Percentiles rank a stretch among this genome's conserved stretches.
phyloP scores from a whole-genome alignment of 2,888 invertebrate genomes.

The Leucozona laternaria region DNA sequence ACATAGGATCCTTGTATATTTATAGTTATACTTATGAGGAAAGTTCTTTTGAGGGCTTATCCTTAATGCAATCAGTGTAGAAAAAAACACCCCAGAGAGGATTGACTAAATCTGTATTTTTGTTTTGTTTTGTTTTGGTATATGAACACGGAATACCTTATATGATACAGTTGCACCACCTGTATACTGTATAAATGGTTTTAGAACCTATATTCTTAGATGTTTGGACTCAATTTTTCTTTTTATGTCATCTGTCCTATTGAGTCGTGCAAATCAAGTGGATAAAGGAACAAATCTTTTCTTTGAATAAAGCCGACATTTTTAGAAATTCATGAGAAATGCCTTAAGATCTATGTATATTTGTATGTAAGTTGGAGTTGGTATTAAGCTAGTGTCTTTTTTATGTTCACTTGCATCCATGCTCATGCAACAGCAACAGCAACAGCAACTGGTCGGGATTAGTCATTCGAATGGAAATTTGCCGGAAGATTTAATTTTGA shows the following conservation, averaged over 20 bases:
- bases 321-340: slow-evolving; percentile 54
- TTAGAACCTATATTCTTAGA: slow-evolving; percentile 13
- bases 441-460: slow-evolving; percentile 60
- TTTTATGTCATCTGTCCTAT: slow-evolving; percentile 74
- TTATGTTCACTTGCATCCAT: slow-evolving; percentile 43
- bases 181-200: slow-evolving; percentile 11
- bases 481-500: slow-evolving; percentile 66
- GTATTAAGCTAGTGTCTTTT: slow-evolving; percentile 53
- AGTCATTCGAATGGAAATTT: slow-evolving; percentile 60
- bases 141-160: slow-evolving; percentile 63
- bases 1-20: slow-evolving; percentile 20
- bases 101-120: slow-evolving; percentile 65
- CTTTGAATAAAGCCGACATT: slow-evolving; percentile 61
- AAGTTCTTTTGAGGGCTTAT: slow-evolving; percentile 65
- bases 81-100: slow-evolving; percentile 71
- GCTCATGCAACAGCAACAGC: slow-evolving; percentile 40
- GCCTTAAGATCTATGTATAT: slow-evolving; percentile 24
- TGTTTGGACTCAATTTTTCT: slow-evolving; percentile 56
- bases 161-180: slow-evolving; percentile 69
- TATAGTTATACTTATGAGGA: slow-evolving; percentile 23
- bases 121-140: slow-evolving; percentile 73
- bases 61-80: slow-evolving; percentile 75
- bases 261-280: slow-evolving; percentile 77
- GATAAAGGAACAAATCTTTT: slow-evolving; percentile 67
- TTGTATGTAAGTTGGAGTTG: too few species aligned